phyloP scores from a whole-genome alignment of 2,888 invertebrate genomes.

The Drosophila neonasuta region DNA sequence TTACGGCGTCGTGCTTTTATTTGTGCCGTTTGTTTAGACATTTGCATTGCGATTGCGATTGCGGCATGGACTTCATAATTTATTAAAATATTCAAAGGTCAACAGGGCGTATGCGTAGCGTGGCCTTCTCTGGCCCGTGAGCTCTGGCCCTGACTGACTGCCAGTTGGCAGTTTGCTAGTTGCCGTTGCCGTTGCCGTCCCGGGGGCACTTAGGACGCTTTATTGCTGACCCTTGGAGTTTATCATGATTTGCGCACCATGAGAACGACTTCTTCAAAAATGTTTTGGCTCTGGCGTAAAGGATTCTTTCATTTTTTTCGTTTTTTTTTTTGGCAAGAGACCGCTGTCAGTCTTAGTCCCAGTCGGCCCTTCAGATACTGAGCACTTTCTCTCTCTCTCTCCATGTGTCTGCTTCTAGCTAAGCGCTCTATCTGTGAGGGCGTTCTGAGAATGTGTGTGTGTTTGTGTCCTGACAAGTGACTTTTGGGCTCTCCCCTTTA shows the following conservation, averaged over 20 bases:
- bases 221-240: slow-evolving; percentile 57
- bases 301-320: slow-evolving; percentile 17
- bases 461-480: slow-evolving; percentile 44
- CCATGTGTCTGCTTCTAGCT: not conserved
- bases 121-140: slow-evolving; percentile 12
- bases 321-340: slow-evolving; percentile 14
- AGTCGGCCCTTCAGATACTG: slow-evolving; percentile 14
- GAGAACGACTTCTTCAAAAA: slow-evolving; percentile 39
- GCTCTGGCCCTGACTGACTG: slow-evolving; percentile 4
- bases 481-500: slow-evolving; percentile 23
- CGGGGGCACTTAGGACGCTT: slow-evolving; percentile 38
- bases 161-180: slow-evolving; percentile 2
- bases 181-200: slow-evolving; percentile 16
- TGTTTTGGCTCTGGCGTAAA: slow-evolving; percentile 26
- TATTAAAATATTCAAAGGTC: slow-evolving; percentile 73
- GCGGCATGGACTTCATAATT: slow-evolving; percentile 52
- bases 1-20: slow-evolving; percentile 33
- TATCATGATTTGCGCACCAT: slow-evolving; percentile 56
- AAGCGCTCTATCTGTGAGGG: slow-evolving; percentile 8
- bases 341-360: slow-evolving; percentile 31
- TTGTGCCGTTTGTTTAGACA: slow-evolving; percentile 34
- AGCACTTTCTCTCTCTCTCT: slow-evolving; percentile 7
- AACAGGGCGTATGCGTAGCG: slow-evolving; percentile 41
- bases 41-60: slow-evolving; percentile 39
- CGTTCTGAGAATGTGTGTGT: slow-evolving; percentile 7